Evolutionary conservation across 2,113 vertebrate genomes (phyloP).

Genomic region (Notarius lentiginosus): DNA sequence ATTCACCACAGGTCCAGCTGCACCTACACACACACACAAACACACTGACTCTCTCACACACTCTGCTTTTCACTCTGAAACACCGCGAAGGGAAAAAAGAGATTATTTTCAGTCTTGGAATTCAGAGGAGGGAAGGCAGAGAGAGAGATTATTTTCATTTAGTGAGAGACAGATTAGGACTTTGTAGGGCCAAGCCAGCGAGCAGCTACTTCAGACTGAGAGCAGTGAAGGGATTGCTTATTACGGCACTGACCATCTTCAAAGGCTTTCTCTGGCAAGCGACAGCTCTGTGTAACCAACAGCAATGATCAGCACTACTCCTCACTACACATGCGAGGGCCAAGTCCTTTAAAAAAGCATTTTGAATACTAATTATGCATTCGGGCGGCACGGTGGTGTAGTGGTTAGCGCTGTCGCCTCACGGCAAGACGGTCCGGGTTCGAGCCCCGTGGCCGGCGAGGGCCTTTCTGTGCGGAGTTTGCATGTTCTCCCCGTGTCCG

Average conservation of each 20-base stretch:
- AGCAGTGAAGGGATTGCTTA: constrained; percentile 43
- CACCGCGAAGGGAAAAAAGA: constrained; percentile 23
- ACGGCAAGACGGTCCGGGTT: too few species aligned
- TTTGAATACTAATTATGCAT: neutral
- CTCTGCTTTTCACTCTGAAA: constrained; percentile 28
- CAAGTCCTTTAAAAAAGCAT: neutral
- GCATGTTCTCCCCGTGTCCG: too few species aligned
- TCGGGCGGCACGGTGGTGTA: too few species aligned
- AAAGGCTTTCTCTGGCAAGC: constrained; percentile 30
- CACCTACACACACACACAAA: constrained; percentile 47
- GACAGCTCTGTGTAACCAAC: constrained; percentile 28
- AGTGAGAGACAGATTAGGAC: constrained; percentile 46
- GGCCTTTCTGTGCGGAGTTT: too few species aligned
- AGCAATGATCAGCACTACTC: constrained; percentile 22
- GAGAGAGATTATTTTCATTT: constrained; percentile 45
- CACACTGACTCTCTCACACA: constrained; percentile 23
- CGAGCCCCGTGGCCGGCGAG: too few species aligned
- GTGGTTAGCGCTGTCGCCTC: too few species aligned
- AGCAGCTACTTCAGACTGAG: constrained; percentile 48
- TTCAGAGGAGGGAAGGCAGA: constrained; percentile 26
- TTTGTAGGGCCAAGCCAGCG: constrained; percentile 35
- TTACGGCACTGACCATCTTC: constrained; percentile 44
- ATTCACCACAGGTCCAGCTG: constrained; percentile 64
- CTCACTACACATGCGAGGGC: neutral
- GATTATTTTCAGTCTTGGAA: constrained; percentile 51